Evolutionary conservation across 1,140 invertebrate species (phyloP), one percentile per base, ranked within the genome.

Genomic region (Aphaenogaster rudis): DNA sequence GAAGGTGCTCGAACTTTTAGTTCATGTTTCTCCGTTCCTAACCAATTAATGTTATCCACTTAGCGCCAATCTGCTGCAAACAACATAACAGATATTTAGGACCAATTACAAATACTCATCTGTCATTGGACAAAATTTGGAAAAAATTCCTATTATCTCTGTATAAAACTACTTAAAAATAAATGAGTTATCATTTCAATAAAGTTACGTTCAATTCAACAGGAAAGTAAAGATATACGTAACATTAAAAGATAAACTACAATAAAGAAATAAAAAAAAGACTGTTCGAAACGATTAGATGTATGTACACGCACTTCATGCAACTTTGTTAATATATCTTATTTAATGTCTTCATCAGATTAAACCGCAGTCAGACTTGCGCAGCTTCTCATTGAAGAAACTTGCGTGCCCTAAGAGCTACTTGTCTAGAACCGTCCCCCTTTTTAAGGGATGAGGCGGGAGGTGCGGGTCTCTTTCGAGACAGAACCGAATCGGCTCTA

Each of bases 21-120:
- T 33, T 57, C 48, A 54, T 42, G 28, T 48, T 72, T 42, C 48
- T 54, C 3, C 54, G 7, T 21, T 77, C 15, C 36, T 69, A 28
- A 21, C 9, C 42, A 82, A 84, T 84, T 84, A 74, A 76, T 3
- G 67, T 82, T 72, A 84, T 84, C 42, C 57, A 84, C n/a, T 76
- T 84, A 74, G 28, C 28, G 8, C 28, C 69, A 28, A 82, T 74
- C 17, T 17, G 28, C 6, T 15, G 13, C 69, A 36, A 79, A 79
- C 28, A 3, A 8, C 17, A 5, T 48, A 8, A 33, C 1, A 54
- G 39, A 36, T 17, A 57, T 57, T 0, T n/a, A 15, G 21, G 11
- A 82, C 4, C 13, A 36, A 69, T 69, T 52, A 42, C 7, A 21
- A 57, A 54, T 11, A 71, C 7, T 79, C 7, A n/a, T 36, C 61